phyloP scores from a whole-genome alignment of 1,140 invertebrate genomes.

The Zaprionus lachaisei region DNA sequence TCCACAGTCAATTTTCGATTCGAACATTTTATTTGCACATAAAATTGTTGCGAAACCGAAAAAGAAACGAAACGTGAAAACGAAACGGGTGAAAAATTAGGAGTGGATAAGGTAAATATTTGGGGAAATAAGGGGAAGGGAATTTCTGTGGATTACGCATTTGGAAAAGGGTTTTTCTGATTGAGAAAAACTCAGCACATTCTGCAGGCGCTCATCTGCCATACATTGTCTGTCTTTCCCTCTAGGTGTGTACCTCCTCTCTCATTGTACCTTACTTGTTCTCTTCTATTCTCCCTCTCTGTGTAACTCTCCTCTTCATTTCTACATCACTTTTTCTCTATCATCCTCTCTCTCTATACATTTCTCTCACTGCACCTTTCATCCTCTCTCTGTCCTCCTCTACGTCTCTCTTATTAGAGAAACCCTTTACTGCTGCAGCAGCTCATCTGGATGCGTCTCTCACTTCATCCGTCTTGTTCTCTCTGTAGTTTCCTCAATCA shows the following conservation, averaged over 20 bases:
- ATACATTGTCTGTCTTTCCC: not conserved
- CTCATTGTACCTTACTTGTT: not conserved
- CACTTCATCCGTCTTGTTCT: not conserved
- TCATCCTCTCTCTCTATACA: not conserved
- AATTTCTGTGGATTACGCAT: slow-evolving; percentile 52
- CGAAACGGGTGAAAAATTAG: not conserved
- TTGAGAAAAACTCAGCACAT: not conserved
- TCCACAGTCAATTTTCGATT: slow-evolving; percentile 39
- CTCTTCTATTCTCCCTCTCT: not conserved
- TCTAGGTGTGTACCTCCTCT: not conserved
- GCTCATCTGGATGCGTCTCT: not conserved
- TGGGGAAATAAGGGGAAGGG: slow-evolving; percentile 48
- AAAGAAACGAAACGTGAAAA: slow-evolving; percentile 49
- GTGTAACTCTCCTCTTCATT: not conserved
- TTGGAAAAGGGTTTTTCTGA: slow-evolving; percentile 49
- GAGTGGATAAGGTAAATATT: slow-evolving; percentile 18
- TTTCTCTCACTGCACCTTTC: not conserved
- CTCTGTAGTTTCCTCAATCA: not conserved
- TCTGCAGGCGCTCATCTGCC: not conserved
- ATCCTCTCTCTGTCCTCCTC: not conserved
- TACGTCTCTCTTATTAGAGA: not conserved
- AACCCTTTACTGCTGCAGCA: not conserved
- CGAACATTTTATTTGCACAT: slow-evolving; percentile 48
- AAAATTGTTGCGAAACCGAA: slow-evolving; percentile 51
- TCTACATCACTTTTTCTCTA: not conserved